A percentile compares a stretch with the other conserved stretches of the same genome.
Evolutionary conservation across 2,797 vertebrate species (phyloP).

Genomic region (Mionectes olivaceus): DNA sequence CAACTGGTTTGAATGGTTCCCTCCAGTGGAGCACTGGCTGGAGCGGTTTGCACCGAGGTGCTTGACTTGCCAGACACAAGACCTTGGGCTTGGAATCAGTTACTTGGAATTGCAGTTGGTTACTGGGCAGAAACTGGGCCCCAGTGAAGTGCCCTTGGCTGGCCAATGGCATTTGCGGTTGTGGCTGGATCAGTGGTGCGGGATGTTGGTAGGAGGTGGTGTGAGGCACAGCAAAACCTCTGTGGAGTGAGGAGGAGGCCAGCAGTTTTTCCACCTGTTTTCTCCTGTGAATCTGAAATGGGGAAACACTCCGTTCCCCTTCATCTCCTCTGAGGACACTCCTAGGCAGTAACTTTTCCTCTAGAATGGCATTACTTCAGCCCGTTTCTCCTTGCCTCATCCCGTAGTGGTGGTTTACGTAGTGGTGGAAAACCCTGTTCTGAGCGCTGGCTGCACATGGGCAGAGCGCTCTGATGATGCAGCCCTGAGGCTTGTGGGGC

Average conservation of each 20-base stretch:
- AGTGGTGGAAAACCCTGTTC: background rate
- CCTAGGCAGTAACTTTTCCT: background rate
- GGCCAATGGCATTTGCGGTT: rapidly evolving
- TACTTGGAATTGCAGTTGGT: background rate
- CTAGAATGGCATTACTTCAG: background rate
- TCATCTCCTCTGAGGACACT: background rate
- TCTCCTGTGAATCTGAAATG: background rate
- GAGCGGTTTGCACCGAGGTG: background rate
- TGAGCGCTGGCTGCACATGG: rapidly evolving
- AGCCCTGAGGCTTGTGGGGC: background rate
- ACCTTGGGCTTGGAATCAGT: background rate
- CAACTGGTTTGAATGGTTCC: background rate
- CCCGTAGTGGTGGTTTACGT: background rate
- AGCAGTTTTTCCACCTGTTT: background rate
- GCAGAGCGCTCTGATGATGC: rapidly evolving
- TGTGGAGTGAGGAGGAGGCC: background rate
- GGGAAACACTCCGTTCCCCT: background rate
- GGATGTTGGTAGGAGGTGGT: background rate
- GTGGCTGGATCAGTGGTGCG: background rate
- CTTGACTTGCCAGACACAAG: background rate
- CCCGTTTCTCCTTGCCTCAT: background rate
- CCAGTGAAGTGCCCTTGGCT: background rate
- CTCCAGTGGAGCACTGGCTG: background rate
- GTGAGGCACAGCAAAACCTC: background rate
- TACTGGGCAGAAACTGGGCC: background rate